A percentile compares a stretch with the other conserved stretches of the same genome.
These are phyloP conservation scores for Manduca sexta DNA, from an alignment of 1,140 invertebrate species.

Conservation along the genomic window DNA sequence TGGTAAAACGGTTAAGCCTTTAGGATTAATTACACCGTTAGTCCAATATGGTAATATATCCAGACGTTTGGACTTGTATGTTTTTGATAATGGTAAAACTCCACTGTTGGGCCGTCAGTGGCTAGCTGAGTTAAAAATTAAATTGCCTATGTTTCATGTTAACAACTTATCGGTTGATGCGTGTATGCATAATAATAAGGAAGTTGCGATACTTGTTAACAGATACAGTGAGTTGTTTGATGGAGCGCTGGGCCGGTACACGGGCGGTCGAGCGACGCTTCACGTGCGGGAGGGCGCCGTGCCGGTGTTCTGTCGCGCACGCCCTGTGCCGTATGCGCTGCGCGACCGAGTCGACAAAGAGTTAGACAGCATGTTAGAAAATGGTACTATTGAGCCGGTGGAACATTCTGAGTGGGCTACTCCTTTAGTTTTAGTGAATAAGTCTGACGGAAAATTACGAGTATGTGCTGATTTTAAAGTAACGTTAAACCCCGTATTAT, in stretches of 20 bases:
- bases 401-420: conserved; percentile 25
- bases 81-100: conserved; percentile 7
- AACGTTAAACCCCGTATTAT: conserved; percentile 35
- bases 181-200: neutral
- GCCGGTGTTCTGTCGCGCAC: conserved; percentile 22
- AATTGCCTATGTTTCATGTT: neutral
- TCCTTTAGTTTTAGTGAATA: conserved; percentile 29
- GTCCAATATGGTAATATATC: neutral
- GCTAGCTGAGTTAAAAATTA: conserved; percentile 4
- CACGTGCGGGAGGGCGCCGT: conserved; percentile 9
- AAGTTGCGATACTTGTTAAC: conserved; percentile 4
- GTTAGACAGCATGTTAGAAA: conserved; percentile 12
- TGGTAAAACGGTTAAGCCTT: neutral
- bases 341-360: conserved; percentile 17
- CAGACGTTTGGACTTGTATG: conserved; percentile 5
- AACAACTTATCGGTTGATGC: neutral
- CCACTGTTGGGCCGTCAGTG: conserved; percentile 4
- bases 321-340: conserved; percentile 23
- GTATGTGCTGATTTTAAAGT: conserved; percentile 30
- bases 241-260: conserved; percentile 10
- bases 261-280: conserved; percentile 11
- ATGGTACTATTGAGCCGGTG: conserved; percentile 9
- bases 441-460: no score
- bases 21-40: neutral
- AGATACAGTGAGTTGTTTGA: conserved; percentile 11